Percentiles rank a stretch among this genome's conserved stretches.
Evolutionary conservation across 2,888 invertebrate species (phyloP).

Genomic region (Ypsolopha sequella): DNA sequence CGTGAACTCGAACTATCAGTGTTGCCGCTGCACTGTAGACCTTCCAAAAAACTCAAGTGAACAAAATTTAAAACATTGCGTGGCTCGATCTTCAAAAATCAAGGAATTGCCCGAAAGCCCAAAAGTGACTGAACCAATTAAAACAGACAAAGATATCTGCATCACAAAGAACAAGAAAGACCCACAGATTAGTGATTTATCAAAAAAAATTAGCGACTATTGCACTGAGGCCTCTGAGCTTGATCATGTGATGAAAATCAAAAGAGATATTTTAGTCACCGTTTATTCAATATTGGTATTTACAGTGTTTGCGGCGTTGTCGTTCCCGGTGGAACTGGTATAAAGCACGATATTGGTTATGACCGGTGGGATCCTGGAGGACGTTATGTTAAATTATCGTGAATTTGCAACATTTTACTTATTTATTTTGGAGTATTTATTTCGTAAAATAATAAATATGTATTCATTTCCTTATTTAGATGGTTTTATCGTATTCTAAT

Average conservation of each 20-base stretch:
- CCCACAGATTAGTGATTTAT: background rate
- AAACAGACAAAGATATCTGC: constrained; percentile 16
- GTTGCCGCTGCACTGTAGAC: no score
- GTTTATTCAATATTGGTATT: constrained; percentile 54
- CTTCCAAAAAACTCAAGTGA: no score
- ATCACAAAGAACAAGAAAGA: constrained; percentile 9
- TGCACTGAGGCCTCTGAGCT: constrained; percentile 14
- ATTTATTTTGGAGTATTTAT: no score
- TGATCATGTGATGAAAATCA: constrained; percentile 41
- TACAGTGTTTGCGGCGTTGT: constrained; percentile 54
- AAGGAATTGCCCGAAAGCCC: background rate
- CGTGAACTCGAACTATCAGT: no score
- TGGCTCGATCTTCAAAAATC: background rate
- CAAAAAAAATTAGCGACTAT: constrained; percentile 8
- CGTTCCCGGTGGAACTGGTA: constrained; percentile 30
- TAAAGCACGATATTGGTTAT: no score
- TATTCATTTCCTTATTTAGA: background rate
- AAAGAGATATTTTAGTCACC: constrained; percentile 52
- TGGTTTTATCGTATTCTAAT: no score
- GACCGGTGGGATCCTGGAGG: no score
- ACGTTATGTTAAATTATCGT: no score
- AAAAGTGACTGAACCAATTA: background rate
- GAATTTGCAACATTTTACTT: no score
- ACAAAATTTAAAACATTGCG: no score
- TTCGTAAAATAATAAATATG: background rate